Base-by-base conservation (phyloP, 2,888 invertebrate species). In the Ophion slaviceki region DNA sequence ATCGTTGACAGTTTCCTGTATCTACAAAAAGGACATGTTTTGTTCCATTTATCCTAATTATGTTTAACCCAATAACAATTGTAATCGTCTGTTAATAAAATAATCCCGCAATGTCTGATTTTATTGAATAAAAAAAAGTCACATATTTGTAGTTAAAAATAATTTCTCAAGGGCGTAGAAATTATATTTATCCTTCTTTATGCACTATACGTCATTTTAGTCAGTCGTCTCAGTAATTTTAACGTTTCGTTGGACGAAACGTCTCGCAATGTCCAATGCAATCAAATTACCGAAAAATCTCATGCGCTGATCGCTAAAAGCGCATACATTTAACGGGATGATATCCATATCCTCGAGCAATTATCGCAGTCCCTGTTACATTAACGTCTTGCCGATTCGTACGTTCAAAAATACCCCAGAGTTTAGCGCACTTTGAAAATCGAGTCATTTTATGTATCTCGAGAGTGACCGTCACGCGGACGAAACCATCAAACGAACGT, bases 401-500 rank as follows among this genome's bases (percentile, higher is more conserved):
- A 61, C 66, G 57, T 53, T 17, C 10, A 4, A 47, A 14, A 68
- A 78, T 71, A 77, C 6, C 53, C 32, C 53, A 32, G 40, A 85
- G 57, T 74, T 77, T 8, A 40, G 53, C 10, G 32, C 28, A 47
- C 40, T 45, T 61, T n/a, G 20, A 62, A 62, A 20, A 74, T 78
- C 57, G 45, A 28, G 68, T 70, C 79, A 17, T 79, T 79, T 82
- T 78, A 78, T 66, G 68, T 32, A 57, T 11, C 10, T 45, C n/a
- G 59, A 81, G 24, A 82, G 74, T 79, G 75, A 85, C 75, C 75
- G 59, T 59, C 71, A 57, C 67, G 53, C 57, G 76, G 62, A 59
- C 61, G 57, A 71, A 62, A 76, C 61, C 71, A 68, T 76, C 80
- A 24, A 82, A 80, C 57, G 64, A 64, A 82, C 71, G 80, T 77